phyloP scores from a whole-genome alignment of 92 coral and sea anemone genomes.

The Zoanthus solanderi region DNA sequence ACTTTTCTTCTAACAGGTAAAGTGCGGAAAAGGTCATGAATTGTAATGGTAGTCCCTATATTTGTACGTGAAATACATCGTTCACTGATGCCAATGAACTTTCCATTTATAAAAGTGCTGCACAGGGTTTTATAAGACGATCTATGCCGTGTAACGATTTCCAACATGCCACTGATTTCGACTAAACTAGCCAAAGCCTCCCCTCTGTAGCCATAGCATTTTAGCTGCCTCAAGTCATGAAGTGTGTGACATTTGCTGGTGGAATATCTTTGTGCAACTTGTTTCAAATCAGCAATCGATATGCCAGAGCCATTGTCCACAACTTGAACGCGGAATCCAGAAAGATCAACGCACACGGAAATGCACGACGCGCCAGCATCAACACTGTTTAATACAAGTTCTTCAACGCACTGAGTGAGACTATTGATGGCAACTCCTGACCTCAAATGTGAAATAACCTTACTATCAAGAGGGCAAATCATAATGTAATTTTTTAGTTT shows the following conservation, averaged over 20 bases:
- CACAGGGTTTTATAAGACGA: conserved; percentile 88
- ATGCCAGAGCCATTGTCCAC: conserved; percentile 92
- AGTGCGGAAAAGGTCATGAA: conserved; percentile 75
- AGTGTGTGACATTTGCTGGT: conserved; percentile 92
- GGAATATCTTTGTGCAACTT: conserved; percentile 83
- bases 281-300: conserved; percentile 65
- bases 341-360: conserved; percentile 84
- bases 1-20: conserved; percentile 94
- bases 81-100: conserved; percentile 77
- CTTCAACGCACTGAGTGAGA: conserved; percentile 93
- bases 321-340: conserved; percentile 81
- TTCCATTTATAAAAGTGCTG: conserved; percentile 79
- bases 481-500: conserved; percentile 19
- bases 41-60: conserved; percentile 86
- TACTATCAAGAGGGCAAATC: conserved; percentile 87
- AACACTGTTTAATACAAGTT: conserved; percentile 88
- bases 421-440: conserved; percentile 93
- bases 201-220: conserved; percentile 89
- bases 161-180: conserved; percentile 83
- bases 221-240: conserved; percentile 72
- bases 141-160: conserved; percentile 85
- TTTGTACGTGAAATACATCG: conserved; percentile 76
- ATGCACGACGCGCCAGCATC: conserved; percentile 94
- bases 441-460: conserved; percentile 84
- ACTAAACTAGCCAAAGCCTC: conserved; percentile 95